Percentiles rank a stretch among this genome's conserved stretches.
Evolutionary conservation across 2,888 invertebrate genomes (phyloP).

Genomic region (Oscheius sp.): DNA sequence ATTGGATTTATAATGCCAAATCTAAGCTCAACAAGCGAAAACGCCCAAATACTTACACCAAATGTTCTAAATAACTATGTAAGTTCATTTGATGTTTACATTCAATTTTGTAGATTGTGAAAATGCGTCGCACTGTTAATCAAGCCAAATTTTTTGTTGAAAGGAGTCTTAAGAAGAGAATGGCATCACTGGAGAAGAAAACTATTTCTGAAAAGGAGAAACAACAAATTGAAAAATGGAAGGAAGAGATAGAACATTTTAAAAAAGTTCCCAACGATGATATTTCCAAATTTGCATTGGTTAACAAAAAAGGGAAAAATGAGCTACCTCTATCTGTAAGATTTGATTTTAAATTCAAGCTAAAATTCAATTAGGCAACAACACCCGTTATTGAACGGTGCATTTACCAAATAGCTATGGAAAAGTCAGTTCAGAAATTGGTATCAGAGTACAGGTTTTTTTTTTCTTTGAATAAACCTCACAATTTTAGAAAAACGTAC

Average conservation of each 20-base stretch:
- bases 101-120: not conserved
- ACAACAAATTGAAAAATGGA: not conserved
- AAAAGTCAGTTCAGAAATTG: slow-evolving; percentile 1
- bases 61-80: slow-evolving; percentile 12
- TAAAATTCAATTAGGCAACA: not conserved
- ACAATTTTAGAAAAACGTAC: not conserved
- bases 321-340: not conserved
- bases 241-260: not conserved
- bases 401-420: slow-evolving; percentile 5
- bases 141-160: not conserved
- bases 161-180: not conserved
- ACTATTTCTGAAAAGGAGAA: not conserved
- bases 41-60: not conserved
- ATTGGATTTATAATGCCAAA: slow-evolving; percentile 15
- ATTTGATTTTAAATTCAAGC: not conserved
- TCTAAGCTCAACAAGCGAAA: not conserved
- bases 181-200: not conserved
- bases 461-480: not conserved
- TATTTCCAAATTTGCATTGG: slow-evolving; percentile 6
- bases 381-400: not conserved
- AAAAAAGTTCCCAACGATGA: slow-evolving; percentile 5
- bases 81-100: not conserved
- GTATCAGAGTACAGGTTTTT: slow-evolving; percentile 4
- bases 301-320: not conserved
- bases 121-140: not conserved